phyloP scores from a whole-genome alignment of 2,113 vertebrate genomes.

The Prochilodus magdalenae region DNA sequence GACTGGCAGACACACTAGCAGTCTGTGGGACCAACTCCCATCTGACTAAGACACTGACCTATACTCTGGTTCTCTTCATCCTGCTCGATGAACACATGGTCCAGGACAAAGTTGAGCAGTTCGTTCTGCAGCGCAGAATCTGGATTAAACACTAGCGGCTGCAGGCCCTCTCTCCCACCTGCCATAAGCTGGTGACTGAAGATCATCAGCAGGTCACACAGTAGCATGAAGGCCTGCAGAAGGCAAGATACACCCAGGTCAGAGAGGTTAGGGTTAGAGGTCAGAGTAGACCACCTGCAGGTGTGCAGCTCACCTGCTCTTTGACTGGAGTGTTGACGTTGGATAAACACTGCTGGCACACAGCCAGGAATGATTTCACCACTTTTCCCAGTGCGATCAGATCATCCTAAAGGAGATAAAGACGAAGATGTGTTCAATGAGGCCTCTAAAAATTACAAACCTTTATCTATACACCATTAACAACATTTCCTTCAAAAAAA shows the following conservation, averaged over 20 bases:
- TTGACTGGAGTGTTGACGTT: constrained; percentile 97
- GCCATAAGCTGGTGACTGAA: constrained; percentile 95
- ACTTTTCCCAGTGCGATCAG: constrained; percentile 92
- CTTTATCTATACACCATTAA: background rate
- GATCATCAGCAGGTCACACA: constrained; percentile 98
- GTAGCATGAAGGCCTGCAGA: constrained; percentile 93
- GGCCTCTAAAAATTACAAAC: background rate
- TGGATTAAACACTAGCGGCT: constrained; percentile 96
- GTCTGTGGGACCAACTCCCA: too few species aligned
- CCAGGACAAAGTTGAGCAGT: too few species aligned
- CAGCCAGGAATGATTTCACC: constrained; percentile 94
- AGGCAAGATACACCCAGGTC: background rate
- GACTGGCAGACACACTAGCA: too few species aligned
- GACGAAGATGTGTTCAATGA: background rate
- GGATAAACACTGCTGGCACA: constrained; percentile 98
- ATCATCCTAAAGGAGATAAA: constrained; percentile 84
- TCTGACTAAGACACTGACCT: background rate
- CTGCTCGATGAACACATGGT: too few species aligned
- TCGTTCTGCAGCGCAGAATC: constrained; percentile 85
- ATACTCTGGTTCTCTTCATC: too few species aligned
- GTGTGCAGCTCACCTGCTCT: constrained; percentile 83
- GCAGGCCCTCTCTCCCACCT: constrained; percentile 90
- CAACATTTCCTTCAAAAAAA: background rate
- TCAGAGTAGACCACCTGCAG: background rate
- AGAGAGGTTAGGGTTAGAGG: background rate